Conservation (phyloP, 2,113 vertebrate species). For the Mesitornis unicolor region DNA sequence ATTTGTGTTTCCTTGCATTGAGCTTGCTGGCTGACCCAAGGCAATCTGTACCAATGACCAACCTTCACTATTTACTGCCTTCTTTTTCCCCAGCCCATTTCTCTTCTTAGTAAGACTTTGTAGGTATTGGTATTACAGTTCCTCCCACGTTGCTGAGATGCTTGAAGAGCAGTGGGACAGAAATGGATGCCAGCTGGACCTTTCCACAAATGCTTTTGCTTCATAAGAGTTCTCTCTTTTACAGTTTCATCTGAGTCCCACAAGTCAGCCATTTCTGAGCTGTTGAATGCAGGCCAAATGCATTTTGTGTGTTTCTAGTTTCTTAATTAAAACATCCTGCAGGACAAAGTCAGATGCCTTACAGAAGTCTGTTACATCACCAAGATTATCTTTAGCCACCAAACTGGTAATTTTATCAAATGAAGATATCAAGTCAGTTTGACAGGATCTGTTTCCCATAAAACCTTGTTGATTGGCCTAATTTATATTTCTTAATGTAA, state of each 20-base stretch:
- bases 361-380: slow-evolving; percentile 50
- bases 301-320: slow-evolving; percentile 23
- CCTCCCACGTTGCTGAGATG: background rate
- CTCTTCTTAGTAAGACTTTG: background rate
- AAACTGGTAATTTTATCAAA: slow-evolving; percentile 50
- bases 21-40: background rate
- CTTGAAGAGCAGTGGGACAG: background rate
- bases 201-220: background rate
- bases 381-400: slow-evolving; percentile 46
- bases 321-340: slow-evolving; percentile 61
- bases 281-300: slow-evolving; percentile 31
- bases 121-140: background rate
- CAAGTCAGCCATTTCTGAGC: slow-evolving; percentile 8
- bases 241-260: background rate
- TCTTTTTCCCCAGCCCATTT: background rate
- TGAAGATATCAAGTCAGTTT: slow-evolving; percentile 48
- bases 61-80: background rate
- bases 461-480: background rate
- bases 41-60: background rate
- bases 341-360: slow-evolving; percentile 31
- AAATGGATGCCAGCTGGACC: background rate
- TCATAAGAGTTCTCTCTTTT: background rate
- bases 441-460: slow-evolving; percentile 56
- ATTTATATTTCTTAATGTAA: slow-evolving; percentile 51
- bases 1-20: background rate